Evolutionary conservation across 2,797 vertebrate genomes (phyloP), one percentile per base, ranked within the genome.

Genomic region (Cheirogaleus major): DNA sequence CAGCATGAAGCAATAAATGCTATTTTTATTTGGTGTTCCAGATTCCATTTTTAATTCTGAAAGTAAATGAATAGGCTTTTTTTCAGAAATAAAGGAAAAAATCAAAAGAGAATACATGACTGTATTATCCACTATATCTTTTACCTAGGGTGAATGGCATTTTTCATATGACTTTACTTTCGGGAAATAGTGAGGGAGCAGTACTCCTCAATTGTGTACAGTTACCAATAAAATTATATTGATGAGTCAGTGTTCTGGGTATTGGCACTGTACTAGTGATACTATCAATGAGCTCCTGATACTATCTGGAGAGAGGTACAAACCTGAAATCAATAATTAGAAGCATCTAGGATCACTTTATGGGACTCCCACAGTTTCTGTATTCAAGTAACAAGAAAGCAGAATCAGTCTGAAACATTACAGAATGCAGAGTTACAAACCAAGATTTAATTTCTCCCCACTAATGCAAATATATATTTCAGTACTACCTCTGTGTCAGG

Each of bases 391-490:
- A 81, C 9, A 78, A 85, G 63, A 32, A 32, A 65, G 15, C 11
- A 73, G 32, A 45, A 95, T 85, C 13, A 84, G 4, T 12, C 43
- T 25, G 63, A 91, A 35, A 59, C 13, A 78, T 76, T 94, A 27
- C 3, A 87, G 57, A 61, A 72, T 63, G 17, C 14, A 57, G 32
- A 57, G 4, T 86, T 87, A 15, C 38, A 93, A 76, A 78, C 25
- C n/a, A 67, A 80, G 32, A 45, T 95, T 61, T 93, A 80, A 94
- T 89, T 95, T 95, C 23, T 79, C 20, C 91, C 48, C 27, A 89
- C 95, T 89, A 95, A 89, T 61, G 63, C 18, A 90, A 65, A 81
- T 67, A 52, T 5, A 0, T 18, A 84, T 88, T 82, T 95, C 30
- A 70, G 48, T 5, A 48, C 15, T 65, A 10, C n/a, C 18, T 78